Evolutionary conservation across 2,797 vertebrate species (phyloP).

Genomic region (Channallabes apus): DNA sequence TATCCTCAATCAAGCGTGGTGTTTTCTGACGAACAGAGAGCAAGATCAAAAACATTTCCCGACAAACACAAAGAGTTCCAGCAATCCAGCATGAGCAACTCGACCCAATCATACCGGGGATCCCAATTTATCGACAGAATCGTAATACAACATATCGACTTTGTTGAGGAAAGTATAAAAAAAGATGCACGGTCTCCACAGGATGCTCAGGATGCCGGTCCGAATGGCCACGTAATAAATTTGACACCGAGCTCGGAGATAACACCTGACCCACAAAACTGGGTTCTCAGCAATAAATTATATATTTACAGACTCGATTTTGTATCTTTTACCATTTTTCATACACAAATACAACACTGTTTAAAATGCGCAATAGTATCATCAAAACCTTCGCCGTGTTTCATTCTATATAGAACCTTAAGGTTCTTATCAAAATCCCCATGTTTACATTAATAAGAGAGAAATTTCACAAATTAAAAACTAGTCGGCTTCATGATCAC

Average conservation of each 20-base stretch:
- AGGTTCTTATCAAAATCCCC: constrained; percentile 66
- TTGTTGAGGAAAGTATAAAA: constrained; percentile 27
- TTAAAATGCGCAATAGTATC: constrained; percentile 58
- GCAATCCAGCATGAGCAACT: constrained; percentile 36
- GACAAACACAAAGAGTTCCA: constrained; percentile 52
- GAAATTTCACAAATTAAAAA: constrained; percentile 22
- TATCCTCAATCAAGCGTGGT: constrained; percentile 39
- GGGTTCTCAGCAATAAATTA: constrained; percentile 73
- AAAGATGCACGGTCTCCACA: constrained; percentile 46
- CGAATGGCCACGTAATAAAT: constrained; percentile 57
- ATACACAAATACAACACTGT: constrained; percentile 57
- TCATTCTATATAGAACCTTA: constrained; percentile 54
- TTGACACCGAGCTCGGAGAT: constrained; percentile 56
- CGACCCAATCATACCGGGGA: constrained; percentile 33
- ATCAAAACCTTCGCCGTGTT: constrained; percentile 56
- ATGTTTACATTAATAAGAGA: neutral
- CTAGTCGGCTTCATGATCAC: neutral
- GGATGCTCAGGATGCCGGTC: constrained; percentile 60
- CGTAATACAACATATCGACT: constrained; percentile 44
- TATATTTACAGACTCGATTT: constrained; percentile 75
- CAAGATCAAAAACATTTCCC: constrained; percentile 53
- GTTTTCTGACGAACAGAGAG: constrained; percentile 44
- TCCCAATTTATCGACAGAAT: constrained; percentile 32
- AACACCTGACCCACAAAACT: constrained; percentile 67
- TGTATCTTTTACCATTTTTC: constrained; percentile 58